phyloP scores from a whole-genome alignment of 2,888 invertebrate species.

The Crocallis elinguaria region DNA sequence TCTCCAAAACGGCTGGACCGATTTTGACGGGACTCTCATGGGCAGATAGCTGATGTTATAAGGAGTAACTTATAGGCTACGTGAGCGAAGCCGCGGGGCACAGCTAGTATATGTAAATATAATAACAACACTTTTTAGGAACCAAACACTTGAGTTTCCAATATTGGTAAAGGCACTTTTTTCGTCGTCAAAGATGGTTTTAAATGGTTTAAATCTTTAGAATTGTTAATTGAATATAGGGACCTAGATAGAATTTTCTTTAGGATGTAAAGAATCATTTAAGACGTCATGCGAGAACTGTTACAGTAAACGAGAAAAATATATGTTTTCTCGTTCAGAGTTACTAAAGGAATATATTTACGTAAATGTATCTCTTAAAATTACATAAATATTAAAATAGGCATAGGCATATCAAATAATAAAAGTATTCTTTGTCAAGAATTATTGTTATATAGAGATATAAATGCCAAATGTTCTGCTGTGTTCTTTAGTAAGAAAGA shows the following conservation, averaged over 20 bases:
- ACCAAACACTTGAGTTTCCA: too few relatives aligned
- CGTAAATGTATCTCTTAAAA: not conserved
- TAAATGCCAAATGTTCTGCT: too few relatives aligned
- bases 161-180: slow-evolving; percentile 12
- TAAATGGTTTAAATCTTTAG: slow-evolving; percentile 8
- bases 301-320: not conserved
- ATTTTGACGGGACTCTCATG: too few relatives aligned
- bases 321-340: not conserved
- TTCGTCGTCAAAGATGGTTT: not conserved
- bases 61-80: too few relatives aligned
- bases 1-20: too few relatives aligned
- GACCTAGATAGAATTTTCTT: slow-evolving; percentile 26
- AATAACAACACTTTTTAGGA: too few relatives aligned
- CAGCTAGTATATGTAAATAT: too few relatives aligned
- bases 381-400: not conserved
- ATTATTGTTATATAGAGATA: too few relatives aligned
- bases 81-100: too few relatives aligned
- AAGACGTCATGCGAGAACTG: not conserved
- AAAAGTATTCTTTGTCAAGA: not conserved
- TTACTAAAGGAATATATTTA: not conserved
- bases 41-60: too few relatives aligned
- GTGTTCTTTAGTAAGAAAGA: too few relatives aligned
- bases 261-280: slow-evolving; percentile 12
- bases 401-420: not conserved
- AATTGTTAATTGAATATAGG: slow-evolving; percentile 28